phyloP scores from a whole-genome alignment of 2,888 invertebrate species.

The Pecten maximus region DNA sequence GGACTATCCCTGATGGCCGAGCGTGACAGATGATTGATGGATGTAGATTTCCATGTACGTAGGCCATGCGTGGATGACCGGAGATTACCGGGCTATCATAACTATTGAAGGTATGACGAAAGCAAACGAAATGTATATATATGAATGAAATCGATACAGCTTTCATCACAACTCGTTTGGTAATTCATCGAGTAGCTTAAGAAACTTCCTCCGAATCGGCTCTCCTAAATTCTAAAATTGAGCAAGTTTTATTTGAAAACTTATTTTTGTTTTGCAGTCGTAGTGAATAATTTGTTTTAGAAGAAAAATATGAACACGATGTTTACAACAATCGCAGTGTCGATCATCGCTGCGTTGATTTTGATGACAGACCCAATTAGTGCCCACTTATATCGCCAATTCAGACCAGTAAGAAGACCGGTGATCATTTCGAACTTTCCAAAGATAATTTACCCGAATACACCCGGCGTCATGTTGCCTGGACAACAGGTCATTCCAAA shows the following conservation, averaged over 20 bases:
- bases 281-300: neutral
- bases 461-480: neutral
- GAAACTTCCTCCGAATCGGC: neutral
- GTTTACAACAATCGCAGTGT: neutral
- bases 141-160: neutral
- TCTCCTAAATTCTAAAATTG: neutral
- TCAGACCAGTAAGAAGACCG: neutral
- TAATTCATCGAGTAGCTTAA: neutral
- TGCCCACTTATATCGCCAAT: neutral
- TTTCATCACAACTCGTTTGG: neutral
- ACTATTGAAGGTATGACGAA: neutral
- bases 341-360: neutral
- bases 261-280: neutral
- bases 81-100: neutral
- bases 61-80: neutral
- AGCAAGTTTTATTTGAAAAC: neutral
- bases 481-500: neutral
- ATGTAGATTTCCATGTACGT: slow-evolving; percentile 22
- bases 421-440: neutral
- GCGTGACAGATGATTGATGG: slow-evolving; percentile 8
- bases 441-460: neutral
- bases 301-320: neutral
- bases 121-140: slow-evolving; percentile 13
- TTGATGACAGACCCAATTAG: neutral
- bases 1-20: neutral